A percentile compares a stretch with the other conserved stretches of the same genome.
phyloP scores from a whole-genome alignment of 2,888 invertebrate genomes.

The Pseudolycoriella hygida region DNA sequence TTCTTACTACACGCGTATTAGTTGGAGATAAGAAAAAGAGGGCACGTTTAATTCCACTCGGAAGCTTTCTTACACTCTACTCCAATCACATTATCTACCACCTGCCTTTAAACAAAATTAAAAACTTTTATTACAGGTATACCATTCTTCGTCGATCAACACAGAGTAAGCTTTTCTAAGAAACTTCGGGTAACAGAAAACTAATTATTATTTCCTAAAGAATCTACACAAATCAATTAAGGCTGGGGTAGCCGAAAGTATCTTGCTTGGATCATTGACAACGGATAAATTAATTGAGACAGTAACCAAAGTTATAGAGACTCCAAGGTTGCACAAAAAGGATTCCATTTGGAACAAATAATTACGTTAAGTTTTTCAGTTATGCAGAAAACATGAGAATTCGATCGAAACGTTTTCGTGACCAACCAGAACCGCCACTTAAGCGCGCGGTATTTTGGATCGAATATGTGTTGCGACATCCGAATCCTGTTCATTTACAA shows the following conservation, averaged over 20 bases:
- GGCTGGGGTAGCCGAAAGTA: slow-evolving; percentile 12
- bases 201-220: slow-evolving; percentile 1
- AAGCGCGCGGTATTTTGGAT: slow-evolving; percentile 17
- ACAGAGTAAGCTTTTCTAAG: slow-evolving; percentile 10
- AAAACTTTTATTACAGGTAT: slow-evolving; percentile 9
- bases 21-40: too few species aligned
- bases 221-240: slow-evolving; percentile 7
- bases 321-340: slow-evolving; percentile 9
- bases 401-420: slow-evolving; percentile 3
- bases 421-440: slow-evolving; percentile 6
- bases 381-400: slow-evolving; percentile 4
- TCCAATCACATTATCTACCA: too few species aligned
- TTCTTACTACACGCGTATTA: too few species aligned
- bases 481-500: slow-evolving; percentile 13
- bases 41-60: too few species aligned
- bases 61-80: too few species aligned
- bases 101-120: too few species aligned
- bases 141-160: slow-evolving; percentile 19
- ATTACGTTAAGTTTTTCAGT: neutral
- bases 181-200: too few species aligned
- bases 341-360: too few species aligned
- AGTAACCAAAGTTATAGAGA: slow-evolving; percentile 12
- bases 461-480: slow-evolving; percentile 15
- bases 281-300: slow-evolving; percentile 6
- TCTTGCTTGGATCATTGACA: slow-evolving; percentile 13